Evolutionary conservation across 2,113 vertebrate species (phyloP), one percentile per base, ranked within the genome.

Genomic region (Sinocyclocheilus maitianheensis): DNA sequence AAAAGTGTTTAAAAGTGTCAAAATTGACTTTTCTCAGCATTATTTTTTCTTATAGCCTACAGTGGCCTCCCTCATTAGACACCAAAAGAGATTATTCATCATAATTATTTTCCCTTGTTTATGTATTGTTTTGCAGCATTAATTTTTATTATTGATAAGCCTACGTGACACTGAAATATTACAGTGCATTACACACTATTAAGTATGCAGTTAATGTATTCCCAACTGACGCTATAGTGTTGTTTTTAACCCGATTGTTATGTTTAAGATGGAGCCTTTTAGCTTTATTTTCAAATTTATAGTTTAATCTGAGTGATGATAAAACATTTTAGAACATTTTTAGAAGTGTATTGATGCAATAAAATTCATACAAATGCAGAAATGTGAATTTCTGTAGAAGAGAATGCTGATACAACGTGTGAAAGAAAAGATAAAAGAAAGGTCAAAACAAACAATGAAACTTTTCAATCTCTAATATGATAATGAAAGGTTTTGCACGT

Each of bases 401-500:
- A 22, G 43, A 46, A 40, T 37, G 30, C 30, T 37, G 26, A 78
- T 79, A 40, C 26, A 51, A 26, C 9, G 12, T 24, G 22, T 48
- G 22, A 75, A 24, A 58, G 22, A 62, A 1, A 80, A 37, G 10
- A 58, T 67, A 16, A 53, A 53, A 16, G 51, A 53, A 58, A 22
- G 20, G 77, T 60, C 53, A 78, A 55, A 78, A 63, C 55, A 55
- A 78, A 80, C 55, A 62, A 24, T 43, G 14, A 63, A 80, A 63
- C 58, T 22, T 62, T 80, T 43, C 24, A 62, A 80, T 37, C 58
- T 63, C 20, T 24, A 80, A n/a, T 62, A 43, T 80, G 77, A 80
- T 63, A 80, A 43, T 80, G 14, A 53, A 53, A 16, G 51, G 12
- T 30, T 53, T 53, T 53, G 51, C 13, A 13, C 12, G 13, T 14